A percentile compares a stretch with the other conserved stretches of the same genome.
Evolutionary conservation across 2,113 vertebrate genomes (phyloP).

Genomic region (Plecturocebus donacophilus): DNA sequence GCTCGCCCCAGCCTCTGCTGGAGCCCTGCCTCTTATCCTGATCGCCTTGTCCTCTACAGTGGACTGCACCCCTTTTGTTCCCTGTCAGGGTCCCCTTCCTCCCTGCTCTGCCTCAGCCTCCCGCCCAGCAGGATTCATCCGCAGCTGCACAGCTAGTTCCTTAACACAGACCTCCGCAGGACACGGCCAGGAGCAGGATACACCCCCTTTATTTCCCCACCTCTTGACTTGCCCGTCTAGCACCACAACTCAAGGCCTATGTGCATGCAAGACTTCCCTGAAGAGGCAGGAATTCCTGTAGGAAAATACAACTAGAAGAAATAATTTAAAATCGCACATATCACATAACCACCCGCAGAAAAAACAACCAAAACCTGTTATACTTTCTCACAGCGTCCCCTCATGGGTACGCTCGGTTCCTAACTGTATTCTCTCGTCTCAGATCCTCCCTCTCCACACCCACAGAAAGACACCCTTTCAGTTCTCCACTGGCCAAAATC

Average conservation of each 20-base stretch:
- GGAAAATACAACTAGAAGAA: conserved; percentile 15
- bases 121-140: not conserved
- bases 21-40: not conserved
- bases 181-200: not conserved
- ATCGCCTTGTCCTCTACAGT: not conserved
- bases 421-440: conserved; percentile 30
- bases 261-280: not conserved
- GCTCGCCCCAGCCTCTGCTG: not conserved
- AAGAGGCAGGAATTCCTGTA: not conserved
- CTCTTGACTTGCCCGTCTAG: not conserved
- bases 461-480: not conserved
- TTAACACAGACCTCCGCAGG: not conserved
- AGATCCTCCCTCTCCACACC: conserved; percentile 18
- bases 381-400: not conserved
- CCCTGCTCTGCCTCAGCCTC: not conserved
- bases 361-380: not conserved
- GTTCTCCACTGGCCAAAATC: conserved; percentile 21
- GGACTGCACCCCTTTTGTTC: not conserved
- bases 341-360: not conserved
- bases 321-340: not conserved
- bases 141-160: not conserved
- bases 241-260: not conserved
- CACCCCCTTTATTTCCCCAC: not conserved
- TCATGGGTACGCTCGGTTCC: not conserved
- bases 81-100: not conserved